A percentile compares a stretch with the other conserved stretches of the same genome.
Conservation (phyloP, 2,113 vertebrate genomes). For the Amphiprion percula region DNA sequence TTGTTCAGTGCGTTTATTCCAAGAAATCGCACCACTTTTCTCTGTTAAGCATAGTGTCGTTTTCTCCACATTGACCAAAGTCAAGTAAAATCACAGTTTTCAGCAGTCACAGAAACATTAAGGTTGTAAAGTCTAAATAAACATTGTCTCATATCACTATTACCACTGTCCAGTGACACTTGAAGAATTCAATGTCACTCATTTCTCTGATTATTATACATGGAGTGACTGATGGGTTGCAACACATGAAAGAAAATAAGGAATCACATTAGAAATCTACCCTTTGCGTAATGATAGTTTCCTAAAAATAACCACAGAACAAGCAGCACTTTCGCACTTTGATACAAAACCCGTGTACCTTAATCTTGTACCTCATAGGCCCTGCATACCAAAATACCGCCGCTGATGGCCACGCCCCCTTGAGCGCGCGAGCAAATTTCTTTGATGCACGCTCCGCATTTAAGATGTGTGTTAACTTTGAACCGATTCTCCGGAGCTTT, state of each 20-base stretch:
- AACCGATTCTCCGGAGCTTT: slow-evolving; percentile 57
- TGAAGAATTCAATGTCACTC: not conserved
- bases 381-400: not conserved
- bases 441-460: slow-evolving; percentile 54
- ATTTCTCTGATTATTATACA: slow-evolving; percentile 19
- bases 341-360: not conserved
- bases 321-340: slow-evolving; percentile 26
- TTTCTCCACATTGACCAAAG: not conserved
- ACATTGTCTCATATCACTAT: not conserved
- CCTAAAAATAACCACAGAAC: slow-evolving; percentile 12
- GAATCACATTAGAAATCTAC: not conserved
- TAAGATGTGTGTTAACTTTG: slow-evolving; percentile 60
- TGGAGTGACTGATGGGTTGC: not conserved
- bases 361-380: not conserved
- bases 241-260: not conserved
- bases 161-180: not conserved
- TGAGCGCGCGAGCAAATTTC: slow-evolving; percentile 35
- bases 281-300: slow-evolving; percentile 15
- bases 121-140: not conserved
- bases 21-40: not conserved
- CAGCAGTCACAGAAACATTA: not conserved
- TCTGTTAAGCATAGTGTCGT: not conserved
- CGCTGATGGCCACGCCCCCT: slow-evolving; percentile 27
- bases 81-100: not conserved
- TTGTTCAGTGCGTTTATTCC: slow-evolving; percentile 7